Evolutionary conservation across 2,113 vertebrate species (phyloP).

Genomic region (Coregonus clupeaformis): DNA sequence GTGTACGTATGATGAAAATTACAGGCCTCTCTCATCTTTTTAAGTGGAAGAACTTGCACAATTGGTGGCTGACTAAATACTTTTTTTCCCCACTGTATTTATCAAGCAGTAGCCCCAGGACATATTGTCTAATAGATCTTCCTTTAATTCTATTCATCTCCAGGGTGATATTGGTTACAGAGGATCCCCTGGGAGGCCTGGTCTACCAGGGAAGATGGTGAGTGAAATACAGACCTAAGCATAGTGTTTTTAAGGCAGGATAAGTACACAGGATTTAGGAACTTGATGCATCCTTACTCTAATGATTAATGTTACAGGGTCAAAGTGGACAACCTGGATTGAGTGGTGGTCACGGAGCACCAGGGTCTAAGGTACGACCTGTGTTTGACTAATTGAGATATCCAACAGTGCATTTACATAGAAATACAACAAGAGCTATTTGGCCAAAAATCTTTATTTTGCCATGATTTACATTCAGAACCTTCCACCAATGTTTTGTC

Average conservation of each 20-base stretch:
- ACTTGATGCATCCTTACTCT: neutral
- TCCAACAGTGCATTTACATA: neutral
- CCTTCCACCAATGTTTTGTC: neutral
- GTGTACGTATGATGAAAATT: too few species aligned
- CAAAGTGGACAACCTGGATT: constrained; percentile 59
- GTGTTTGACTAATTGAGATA: neutral
- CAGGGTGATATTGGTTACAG: constrained; percentile 67
- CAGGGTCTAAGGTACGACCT: constrained; percentile 62
- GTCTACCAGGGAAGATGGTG: constrained; percentile 63
- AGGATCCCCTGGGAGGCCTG: constrained; percentile 60
- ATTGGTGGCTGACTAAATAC: too few species aligned
- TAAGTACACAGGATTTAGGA: neutral
- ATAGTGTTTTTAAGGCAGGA: neutral
- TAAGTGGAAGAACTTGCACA: too few species aligned
- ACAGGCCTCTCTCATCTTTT: too few species aligned
- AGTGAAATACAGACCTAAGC: constrained; percentile 8
- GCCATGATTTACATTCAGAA: too few species aligned
- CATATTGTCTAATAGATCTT: too few species aligned
- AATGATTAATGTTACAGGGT: constrained; percentile 53
- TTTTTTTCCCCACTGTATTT: too few species aligned
- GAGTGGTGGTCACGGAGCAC: constrained; percentile 53
- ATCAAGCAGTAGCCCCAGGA: too few species aligned
- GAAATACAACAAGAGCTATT: too few species aligned
- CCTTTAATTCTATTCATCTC: neutral
- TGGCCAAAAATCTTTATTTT: too few species aligned